A percentile compares a stretch with the other conserved stretches of the same genome.
phyloP scores from a whole-genome alignment of 2,797 vertebrate genomes.

The Poeciliopsis infans region DNA sequence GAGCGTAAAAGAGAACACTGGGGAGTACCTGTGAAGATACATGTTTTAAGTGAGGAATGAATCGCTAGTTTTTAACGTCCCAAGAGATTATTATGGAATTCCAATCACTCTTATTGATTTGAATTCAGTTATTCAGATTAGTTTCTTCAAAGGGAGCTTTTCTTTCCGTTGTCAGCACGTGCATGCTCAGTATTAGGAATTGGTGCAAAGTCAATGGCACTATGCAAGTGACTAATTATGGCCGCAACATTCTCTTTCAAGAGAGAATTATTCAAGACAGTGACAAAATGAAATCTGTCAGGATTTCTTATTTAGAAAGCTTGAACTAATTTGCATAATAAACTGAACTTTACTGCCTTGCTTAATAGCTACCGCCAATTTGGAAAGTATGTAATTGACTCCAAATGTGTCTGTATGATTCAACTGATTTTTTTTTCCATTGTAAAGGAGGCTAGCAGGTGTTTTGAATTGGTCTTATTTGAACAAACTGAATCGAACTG shows the following conservation, averaged over 20 bases:
- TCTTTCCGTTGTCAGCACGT: background rate
- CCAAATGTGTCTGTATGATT: too few species aligned
- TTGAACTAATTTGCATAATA: too few species aligned
- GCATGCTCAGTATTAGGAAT: background rate
- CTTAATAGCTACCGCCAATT: too few species aligned
- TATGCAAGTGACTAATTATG: too few species aligned
- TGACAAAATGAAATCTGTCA: background rate
- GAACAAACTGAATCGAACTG: too few species aligned
- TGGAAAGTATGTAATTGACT: too few species aligned
- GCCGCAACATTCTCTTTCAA: too few species aligned
- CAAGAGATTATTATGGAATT: background rate
- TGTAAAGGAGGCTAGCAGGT: too few species aligned
- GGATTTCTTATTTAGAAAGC: too few species aligned
- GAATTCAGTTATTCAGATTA: background rate
- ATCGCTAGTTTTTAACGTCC: background rate
- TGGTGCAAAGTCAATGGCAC: background rate
- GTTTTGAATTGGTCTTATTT: too few species aligned
- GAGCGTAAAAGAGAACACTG: constrained; percentile 40
- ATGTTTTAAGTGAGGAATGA: background rate
- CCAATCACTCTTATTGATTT: background rate
- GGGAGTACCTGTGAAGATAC: background rate
- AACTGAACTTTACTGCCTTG: too few species aligned
- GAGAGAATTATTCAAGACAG: background rate
- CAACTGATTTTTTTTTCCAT: too few species aligned
- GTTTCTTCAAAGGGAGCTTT: background rate